Percentiles rank a stretch among this genome's conserved stretches.
Conservation (phyloP, 2,888 invertebrate genomes). For the Idaea dimidiata region DNA sequence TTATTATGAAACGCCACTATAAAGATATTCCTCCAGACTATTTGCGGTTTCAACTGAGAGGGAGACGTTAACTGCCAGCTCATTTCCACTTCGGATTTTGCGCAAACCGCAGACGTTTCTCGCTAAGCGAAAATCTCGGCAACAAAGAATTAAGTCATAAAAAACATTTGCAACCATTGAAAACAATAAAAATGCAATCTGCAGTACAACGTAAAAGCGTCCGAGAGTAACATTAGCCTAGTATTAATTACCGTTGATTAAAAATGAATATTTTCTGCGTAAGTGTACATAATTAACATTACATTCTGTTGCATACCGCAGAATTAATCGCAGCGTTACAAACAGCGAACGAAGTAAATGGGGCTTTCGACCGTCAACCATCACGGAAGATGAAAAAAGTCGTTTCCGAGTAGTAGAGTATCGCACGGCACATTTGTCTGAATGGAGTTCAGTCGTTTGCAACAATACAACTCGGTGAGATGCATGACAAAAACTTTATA, state of each 20-base stretch:
- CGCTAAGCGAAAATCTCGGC: constrained; percentile 38
- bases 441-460: constrained; percentile 60
- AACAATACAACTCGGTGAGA: constrained; percentile 66
- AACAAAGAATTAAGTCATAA: constrained; percentile 7
- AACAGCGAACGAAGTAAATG: constrained; percentile 53
- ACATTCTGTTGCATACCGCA: constrained; percentile 39
- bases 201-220: constrained; percentile 25
- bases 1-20: constrained; percentile 52
- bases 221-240: constrained; percentile 30
- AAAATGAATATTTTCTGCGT: constrained; percentile 39
- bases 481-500: constrained; percentile 68
- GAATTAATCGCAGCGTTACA: constrained; percentile 43
- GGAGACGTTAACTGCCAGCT: constrained; percentile 56
- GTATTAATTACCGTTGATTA: constrained; percentile 32
- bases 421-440: constrained; percentile 70
- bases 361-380: constrained; percentile 59
- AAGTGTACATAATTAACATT: constrained; percentile 42
- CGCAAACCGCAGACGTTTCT: constrained; percentile 61
- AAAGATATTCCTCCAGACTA: constrained; percentile 52
- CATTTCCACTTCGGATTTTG: constrained; percentile 68
- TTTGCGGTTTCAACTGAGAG: constrained; percentile 64
- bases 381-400: constrained; percentile 55
- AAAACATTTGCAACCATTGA: not conserved
- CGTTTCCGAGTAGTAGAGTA: constrained; percentile 58
- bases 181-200: constrained; percentile 9